Percentiles rank a stretch among this genome's conserved stretches.
These are phyloP conservation scores for Macaca mulatta DNA, from an alignment of 2,113 vertebrate species.

Conservation along the genomic window DNA sequence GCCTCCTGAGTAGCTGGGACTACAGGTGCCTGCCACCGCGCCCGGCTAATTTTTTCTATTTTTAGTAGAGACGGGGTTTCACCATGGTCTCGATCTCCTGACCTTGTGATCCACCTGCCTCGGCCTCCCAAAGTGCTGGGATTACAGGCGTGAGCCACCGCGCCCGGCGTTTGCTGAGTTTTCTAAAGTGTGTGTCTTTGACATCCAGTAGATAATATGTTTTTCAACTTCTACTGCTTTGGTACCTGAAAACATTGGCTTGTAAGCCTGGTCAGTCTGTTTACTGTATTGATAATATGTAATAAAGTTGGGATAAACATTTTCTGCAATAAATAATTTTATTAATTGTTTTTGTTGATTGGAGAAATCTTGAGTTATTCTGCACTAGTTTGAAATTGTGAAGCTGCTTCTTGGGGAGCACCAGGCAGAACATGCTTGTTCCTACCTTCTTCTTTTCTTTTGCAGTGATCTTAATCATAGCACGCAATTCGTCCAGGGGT, in stretches of 20 bases:
- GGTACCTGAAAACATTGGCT: slow-evolving; percentile 5
- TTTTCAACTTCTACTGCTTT: slow-evolving; percentile 15
- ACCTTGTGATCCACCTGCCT: no score
- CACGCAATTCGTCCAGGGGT: slow-evolving; percentile 98
- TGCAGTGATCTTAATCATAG: slow-evolving; percentile 98
- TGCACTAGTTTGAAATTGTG: not conserved
- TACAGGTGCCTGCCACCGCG: no score
- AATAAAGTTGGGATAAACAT: slow-evolving; percentile 13
- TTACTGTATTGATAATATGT: slow-evolving; percentile 33
- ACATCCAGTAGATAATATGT: not conserved
- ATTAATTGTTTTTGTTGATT: not conserved
- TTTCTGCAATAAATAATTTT: slow-evolving; percentile 8
- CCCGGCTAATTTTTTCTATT: no score
- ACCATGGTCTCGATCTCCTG: no score
- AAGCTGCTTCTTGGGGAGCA: not conserved
- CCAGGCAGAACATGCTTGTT: not conserved
- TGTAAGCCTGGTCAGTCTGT: not conserved
- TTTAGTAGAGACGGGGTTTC: no score
- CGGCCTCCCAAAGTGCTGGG: no score
- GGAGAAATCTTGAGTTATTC: slow-evolving; percentile 24
- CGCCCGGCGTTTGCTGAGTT: not conserved
- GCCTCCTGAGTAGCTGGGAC: no score
- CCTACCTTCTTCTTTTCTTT: slow-evolving; percentile 55
- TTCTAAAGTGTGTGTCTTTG: slow-evolving; percentile 17
- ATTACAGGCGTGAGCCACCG: no score